A percentile compares a stretch with the other conserved stretches of the same genome.
These are phyloP conservation scores for Chiridota heheva DNA, from an alignment of 35 echinoderm and acorn worm genomes.

Conservation along the genomic window DNA sequence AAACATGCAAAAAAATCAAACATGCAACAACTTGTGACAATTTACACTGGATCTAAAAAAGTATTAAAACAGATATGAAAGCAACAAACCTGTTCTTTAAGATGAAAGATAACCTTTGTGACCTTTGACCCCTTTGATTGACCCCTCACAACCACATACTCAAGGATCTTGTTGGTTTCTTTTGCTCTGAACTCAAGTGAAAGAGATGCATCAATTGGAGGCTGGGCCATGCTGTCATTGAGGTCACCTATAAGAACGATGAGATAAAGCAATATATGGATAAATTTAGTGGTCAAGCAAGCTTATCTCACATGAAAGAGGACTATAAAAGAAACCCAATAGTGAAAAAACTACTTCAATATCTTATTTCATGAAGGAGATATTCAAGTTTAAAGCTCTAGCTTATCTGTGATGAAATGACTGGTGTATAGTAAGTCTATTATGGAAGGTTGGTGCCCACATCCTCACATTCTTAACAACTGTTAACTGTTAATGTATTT, in stretches of 20 bases:
- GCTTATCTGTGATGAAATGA: too few relatives aligned
- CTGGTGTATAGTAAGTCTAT: too few relatives aligned
- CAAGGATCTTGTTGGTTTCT: slow-evolving; percentile 53
- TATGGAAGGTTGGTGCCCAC: too few relatives aligned
- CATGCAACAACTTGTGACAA: not conserved
- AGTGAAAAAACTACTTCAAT: too few relatives aligned
- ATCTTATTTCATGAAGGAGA: too few relatives aligned
- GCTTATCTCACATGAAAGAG: too few relatives aligned
- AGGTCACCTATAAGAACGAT: slow-evolving; percentile 40
- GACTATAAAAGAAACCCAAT: too few relatives aligned
- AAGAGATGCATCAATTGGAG: slow-evolving; percentile 51
- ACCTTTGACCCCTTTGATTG: slow-evolving; percentile 8
- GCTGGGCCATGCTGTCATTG: slow-evolving; percentile 77
- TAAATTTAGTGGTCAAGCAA: too few relatives aligned
- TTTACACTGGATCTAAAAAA: not conserved
- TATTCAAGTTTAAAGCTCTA: too few relatives aligned
- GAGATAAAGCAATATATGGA: too few relatives aligned
- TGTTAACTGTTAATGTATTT: too few relatives aligned
- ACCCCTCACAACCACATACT: slow-evolving; percentile 9
- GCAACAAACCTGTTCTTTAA: slow-evolving; percentile 78
- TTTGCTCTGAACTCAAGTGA: slow-evolving; percentile 49
- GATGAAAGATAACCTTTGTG: slow-evolving; percentile 59
- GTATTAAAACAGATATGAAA: not conserved
- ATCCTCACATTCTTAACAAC: too few relatives aligned
- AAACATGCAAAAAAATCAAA: not conserved